Conservation (phyloP, 2,888 invertebrate species). For the Spisula subtruncata region DNA sequence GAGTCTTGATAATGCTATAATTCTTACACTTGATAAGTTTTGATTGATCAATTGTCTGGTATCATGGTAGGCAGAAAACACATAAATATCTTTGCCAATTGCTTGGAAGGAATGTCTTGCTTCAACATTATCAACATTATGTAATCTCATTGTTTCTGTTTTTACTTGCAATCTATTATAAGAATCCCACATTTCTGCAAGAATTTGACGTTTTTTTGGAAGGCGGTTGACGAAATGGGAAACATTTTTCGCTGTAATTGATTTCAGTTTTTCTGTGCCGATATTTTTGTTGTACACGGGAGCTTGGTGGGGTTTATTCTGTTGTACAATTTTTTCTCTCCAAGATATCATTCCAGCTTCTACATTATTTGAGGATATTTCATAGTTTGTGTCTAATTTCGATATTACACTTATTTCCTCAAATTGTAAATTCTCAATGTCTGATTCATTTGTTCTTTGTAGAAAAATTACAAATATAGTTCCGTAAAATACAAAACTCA, state of each 20-base stretch:
- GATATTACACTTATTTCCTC: background rate
- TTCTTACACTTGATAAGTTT: constrained; percentile 64
- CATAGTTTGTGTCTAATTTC: background rate
- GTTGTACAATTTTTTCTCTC: background rate
- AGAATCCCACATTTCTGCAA: constrained; percentile 51
- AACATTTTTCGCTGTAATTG: background rate
- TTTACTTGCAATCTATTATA: constrained; percentile 35
- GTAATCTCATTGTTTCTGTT: background rate
- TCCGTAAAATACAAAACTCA: constrained; percentile 9
- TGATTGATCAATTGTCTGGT: constrained; percentile 64
- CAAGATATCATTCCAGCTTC: background rate
- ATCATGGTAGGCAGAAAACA: constrained; percentile 81
- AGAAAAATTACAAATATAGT: constrained; percentile 18
- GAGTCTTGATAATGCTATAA: constrained; percentile 74
- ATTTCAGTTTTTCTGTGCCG: background rate
- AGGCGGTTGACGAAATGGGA: background rate
- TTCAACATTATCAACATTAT: constrained; percentile 5
- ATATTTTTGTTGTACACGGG: background rate
- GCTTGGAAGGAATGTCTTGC: constrained; percentile 17
- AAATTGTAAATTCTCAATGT: background rate
- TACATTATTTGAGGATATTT: background rate
- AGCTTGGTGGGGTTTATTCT: background rate
- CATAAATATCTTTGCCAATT: constrained; percentile 70
- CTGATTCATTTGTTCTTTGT: background rate
- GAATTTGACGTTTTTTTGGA: constrained; percentile 56